Percentiles rank a stretch among this genome's conserved stretches.
Conservation (phyloP, 2,888 invertebrate genomes). For the Tinea semifulvella region DNA sequence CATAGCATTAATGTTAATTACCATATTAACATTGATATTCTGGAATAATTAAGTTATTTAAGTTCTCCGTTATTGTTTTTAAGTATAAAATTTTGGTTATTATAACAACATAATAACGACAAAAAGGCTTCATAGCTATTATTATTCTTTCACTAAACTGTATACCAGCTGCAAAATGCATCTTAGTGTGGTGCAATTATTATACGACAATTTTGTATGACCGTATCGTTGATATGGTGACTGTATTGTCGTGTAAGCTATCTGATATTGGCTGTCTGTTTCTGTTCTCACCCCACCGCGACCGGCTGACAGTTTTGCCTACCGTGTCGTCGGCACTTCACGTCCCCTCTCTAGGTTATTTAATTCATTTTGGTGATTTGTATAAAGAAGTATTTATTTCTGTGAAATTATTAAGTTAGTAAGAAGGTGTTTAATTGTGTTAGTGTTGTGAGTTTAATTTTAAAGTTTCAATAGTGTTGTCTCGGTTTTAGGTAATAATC, state of each 20-base stretch:
- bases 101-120: too few species aligned
- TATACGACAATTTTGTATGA: neutral
- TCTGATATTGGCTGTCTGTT: neutral
- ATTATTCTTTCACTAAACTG: too few species aligned
- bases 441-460: conserved; percentile 1
- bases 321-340: neutral
- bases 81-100: too few species aligned
- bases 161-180: too few species aligned
- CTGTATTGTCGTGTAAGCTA: neutral
- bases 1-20: too few species aligned
- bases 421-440: neutral
- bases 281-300: conserved; percentile 1
- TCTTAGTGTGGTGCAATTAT: conserved; percentile 8
- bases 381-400: too few species aligned
- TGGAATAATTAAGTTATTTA: too few species aligned
- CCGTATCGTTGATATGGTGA: neutral
- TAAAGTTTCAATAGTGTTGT: neutral
- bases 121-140: too few species aligned
- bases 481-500: neutral
- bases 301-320: conserved; percentile 9
- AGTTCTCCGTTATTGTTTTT: too few species aligned
- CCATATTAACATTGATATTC: too few species aligned
- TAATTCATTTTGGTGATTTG: neutral
- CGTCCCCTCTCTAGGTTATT: neutral
- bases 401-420: neutral